Base-by-base conservation (phyloP, 2,797 vertebrate species). In the Acanthis flammea region DNA sequence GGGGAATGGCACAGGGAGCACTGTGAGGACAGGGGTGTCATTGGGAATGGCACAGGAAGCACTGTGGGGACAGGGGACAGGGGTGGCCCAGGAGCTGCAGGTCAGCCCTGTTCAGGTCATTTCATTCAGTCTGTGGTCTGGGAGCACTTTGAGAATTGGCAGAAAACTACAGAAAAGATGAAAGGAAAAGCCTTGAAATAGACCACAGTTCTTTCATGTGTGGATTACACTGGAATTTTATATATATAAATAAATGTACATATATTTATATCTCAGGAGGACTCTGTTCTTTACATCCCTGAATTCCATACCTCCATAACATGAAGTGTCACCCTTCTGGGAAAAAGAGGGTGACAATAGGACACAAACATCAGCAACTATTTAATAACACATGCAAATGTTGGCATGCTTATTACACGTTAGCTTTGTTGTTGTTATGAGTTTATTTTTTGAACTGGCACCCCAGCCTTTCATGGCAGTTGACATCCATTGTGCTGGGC, bases 141-240 rank as follows among this genome's bases (percentile, higher is more conserved):
- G 88, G 86, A 95, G 67, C 54, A 41, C 93, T 96, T 82, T 67
- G 93, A 62, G 92, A 95, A 88, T 57, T 95, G 94, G 95, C 94
- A 92, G 63, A 44, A 92, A 79, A 16, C 17, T 30, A 10, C 4
- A 14, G 90, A 93, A 94, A 87, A 92, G 88, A 89, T 90, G 88
- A 95, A 94, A 96, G 94, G 53, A 62, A 85, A 86, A 83, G 66
- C 76, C 90, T 92, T 95, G 90, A 92, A 94, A 92, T 35, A 95
- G 71, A 95, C 67, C 95, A 89, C 88, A 87, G 24, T 85, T 83
- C 84, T 77, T 93, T 95, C 84, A 62, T 74, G 71, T 67, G 78
- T 60, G 72, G 50, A 53, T 93, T 89, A 65, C 35, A 7, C 39
- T 89, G 94, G 86, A 89, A 94, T 92, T 90, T 57, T 67, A 61